These are phyloP conservation scores for Incurvaria masculella DNA, from an alignment of 2,888 invertebrate species.

Conservation along the genomic window DNA sequence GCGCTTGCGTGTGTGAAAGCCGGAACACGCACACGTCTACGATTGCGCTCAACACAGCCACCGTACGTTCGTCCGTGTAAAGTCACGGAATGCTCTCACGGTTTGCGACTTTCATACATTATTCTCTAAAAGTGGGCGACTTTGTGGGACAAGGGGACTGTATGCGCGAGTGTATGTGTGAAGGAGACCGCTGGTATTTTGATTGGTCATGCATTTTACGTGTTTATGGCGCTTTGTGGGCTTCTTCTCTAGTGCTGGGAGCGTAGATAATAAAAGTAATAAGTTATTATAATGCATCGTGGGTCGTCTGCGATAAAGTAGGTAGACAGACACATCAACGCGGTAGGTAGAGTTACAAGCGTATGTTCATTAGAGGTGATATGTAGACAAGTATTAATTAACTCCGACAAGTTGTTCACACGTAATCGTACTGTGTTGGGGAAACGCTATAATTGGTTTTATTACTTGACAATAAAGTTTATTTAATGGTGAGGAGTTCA, in stretches of 20 bases:
- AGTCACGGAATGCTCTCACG: no score
- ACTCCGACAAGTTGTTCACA: not conserved
- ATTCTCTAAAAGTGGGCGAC: no score
- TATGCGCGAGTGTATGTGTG: conserved; percentile 21
- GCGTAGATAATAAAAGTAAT: conserved; percentile 41
- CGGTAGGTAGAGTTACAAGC: not conserved
- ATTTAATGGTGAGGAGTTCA: no score
- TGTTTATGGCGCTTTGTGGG: conserved; percentile 42
- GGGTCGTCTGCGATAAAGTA: conserved; percentile 1
- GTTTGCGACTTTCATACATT: no score
- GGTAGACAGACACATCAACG: not conserved
- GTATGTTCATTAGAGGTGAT: not conserved
- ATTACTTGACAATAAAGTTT: no score
- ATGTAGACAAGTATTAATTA: not conserved
- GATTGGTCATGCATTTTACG: conserved; percentile 58
- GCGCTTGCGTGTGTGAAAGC: no score
- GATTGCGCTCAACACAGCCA: no score
- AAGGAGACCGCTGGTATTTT: conserved; percentile 53
- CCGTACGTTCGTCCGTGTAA: no score
- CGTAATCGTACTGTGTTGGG: no score
- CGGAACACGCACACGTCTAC: no score
- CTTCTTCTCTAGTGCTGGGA: conserved; percentile 28
- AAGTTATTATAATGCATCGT: conserved; percentile 34
- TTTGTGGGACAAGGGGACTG: no score
- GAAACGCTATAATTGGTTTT: no score